These are phyloP conservation scores for Pseudorasbora parva DNA, from an alignment of 2,113 vertebrate species.

Conservation along the genomic window DNA sequence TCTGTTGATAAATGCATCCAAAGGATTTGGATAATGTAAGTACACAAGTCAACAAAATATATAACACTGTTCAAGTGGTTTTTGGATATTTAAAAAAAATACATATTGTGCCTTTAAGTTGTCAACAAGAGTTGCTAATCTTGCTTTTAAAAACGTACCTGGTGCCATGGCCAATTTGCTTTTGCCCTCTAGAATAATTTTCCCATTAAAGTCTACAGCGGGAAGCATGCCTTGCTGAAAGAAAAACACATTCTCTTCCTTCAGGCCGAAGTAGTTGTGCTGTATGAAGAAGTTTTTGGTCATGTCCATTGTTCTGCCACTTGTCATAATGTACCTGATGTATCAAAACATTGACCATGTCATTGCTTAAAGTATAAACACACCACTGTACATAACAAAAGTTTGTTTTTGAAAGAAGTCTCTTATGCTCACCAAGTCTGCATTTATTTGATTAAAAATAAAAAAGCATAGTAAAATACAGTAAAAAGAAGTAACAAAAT, in stretches of 20 bases:
- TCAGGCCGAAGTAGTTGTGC: constrained; percentile 88
- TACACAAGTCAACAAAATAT: no score
- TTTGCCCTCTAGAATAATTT: constrained; percentile 91
- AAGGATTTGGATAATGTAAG: no score
- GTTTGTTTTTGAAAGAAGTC: no score
- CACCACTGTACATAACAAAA: no score
- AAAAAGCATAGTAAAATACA: no score
- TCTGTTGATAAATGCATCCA: no score
- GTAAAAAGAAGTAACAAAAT: no score
- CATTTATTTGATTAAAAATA: no score
- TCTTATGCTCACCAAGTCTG: no score
- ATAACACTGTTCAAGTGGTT: no score
- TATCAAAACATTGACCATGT: constrained; percentile 16
- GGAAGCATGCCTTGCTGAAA: constrained; percentile 99
- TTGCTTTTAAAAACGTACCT: constrained; percentile 71
- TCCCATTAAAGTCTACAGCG: constrained; percentile 89
- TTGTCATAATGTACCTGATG: constrained; percentile 98
- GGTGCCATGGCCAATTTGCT: constrained; percentile 93
- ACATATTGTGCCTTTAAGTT: not conserved
- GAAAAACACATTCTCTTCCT: constrained; percentile 84
- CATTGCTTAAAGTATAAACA: not conserved
- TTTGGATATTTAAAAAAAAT: no score
- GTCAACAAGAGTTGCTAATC: not conserved
- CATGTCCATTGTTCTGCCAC: constrained; percentile 89
- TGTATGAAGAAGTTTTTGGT: constrained; percentile 87